These are phyloP conservation scores for Periplaneta americana DNA, from an alignment of 1,140 invertebrate species.

Conservation along the genomic window DNA sequence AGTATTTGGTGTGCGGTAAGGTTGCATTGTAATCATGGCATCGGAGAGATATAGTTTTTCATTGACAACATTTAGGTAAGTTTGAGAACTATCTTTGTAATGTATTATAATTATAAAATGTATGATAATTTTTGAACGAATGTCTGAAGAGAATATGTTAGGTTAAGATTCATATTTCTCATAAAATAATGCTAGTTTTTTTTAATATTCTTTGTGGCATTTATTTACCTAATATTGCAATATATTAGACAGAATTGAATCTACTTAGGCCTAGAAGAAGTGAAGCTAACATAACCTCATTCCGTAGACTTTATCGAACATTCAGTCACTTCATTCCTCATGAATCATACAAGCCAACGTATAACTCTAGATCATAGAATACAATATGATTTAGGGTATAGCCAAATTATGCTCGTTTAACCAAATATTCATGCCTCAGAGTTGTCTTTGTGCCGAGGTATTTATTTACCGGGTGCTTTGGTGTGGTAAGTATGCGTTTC, in stretches of 20 bases:
- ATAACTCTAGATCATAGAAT: too few species aligned
- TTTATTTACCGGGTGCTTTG: too few species aligned
- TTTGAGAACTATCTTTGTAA: neutral
- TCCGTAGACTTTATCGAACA: too few species aligned
- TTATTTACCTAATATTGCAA: neutral
- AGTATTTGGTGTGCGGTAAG: too few species aligned
- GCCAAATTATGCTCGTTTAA: too few species aligned
- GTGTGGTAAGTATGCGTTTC: too few species aligned
- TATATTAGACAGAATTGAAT: neutral
- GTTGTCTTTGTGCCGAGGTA: too few species aligned
- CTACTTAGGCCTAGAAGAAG: neutral
- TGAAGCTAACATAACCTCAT: neutral
- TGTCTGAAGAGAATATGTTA: neutral
- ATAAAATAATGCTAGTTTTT: neutral
- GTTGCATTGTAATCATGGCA: constrained; percentile 57
- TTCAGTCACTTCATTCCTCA: too few species aligned
- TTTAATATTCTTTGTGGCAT: neutral
- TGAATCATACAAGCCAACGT: too few species aligned
- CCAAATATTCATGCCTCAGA: too few species aligned
- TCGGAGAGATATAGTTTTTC: constrained; percentile 98
- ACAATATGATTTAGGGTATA: too few species aligned
- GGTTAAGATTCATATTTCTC: neutral
- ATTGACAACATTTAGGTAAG: constrained; percentile 95
- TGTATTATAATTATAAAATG: neutral
- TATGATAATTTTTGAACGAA: neutral